These are phyloP conservation scores for Scaptomyza flava DNA, from an alignment of 2,888 invertebrate genomes.

Conservation along the genomic window DNA sequence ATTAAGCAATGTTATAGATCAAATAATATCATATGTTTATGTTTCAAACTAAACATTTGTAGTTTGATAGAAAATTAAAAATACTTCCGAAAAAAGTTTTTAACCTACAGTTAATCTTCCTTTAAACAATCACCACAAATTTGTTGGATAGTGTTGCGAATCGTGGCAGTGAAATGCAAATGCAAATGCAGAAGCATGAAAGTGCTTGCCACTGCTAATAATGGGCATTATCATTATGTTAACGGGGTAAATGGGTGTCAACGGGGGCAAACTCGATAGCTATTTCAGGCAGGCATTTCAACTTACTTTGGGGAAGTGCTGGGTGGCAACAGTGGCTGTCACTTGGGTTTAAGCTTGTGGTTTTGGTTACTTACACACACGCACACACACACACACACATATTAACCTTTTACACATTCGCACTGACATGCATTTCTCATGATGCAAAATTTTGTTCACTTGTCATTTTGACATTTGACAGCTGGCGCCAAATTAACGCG, in stretches of 20 bases:
- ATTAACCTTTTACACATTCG: conserved; percentile 3
- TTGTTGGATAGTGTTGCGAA: conserved; percentile 41
- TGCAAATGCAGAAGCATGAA: conserved; percentile 66
- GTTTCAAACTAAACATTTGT: no score
- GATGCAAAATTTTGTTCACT: conserved; percentile 75
- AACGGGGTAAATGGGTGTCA: conserved; percentile 18
- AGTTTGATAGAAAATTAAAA: no score
- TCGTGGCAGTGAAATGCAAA: conserved; percentile 58
- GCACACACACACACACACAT: conserved; percentile 3
- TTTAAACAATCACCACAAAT: not conserved
- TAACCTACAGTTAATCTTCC: no score
- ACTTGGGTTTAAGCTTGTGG: conserved; percentile 17
- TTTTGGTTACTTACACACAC: conserved; percentile 28
- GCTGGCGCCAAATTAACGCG: conserved; percentile 74
- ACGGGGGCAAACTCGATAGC: conserved; percentile 58
- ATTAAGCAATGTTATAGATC: no score
- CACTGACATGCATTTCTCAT: conserved; percentile 72
- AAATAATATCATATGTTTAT: no score
- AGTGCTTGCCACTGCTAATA: conserved; percentile 73
- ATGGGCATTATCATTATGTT: conserved; percentile 69
- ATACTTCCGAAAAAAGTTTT: no score
- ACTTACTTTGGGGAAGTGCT: not conserved
- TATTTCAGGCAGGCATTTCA: conserved; percentile 57
- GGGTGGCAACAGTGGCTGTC: conserved; percentile 10
- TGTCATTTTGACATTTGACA: conserved; percentile 78